phyloP scores from a whole-genome alignment of 2,888 invertebrate genomes.

The Caenorhabditis becei region DNA sequence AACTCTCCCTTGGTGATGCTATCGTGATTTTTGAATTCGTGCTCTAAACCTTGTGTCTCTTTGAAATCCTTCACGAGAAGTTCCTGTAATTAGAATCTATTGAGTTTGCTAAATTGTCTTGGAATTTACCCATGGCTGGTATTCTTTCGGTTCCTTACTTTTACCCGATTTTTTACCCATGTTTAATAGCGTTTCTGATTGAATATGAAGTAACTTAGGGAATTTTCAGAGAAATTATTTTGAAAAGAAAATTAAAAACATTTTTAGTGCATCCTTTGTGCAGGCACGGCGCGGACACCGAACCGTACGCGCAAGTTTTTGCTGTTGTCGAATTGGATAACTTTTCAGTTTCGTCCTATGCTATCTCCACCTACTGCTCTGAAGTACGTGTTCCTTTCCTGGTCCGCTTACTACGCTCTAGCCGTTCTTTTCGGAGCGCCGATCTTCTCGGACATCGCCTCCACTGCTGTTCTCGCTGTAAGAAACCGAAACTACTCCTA shows the following conservation, averaged over 20 bases:
- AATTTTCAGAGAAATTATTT: too few relatives aligned
- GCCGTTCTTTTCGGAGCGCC: slow-evolving; percentile 73
- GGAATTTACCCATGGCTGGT: slow-evolving; percentile 7
- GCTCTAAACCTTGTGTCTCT: not conserved
- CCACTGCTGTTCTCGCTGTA: slow-evolving; percentile 55
- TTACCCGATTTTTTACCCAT: too few relatives aligned
- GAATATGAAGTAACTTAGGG: too few relatives aligned
- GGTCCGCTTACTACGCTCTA: slow-evolving; percentile 52
- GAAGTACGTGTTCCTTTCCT: slow-evolving; percentile 46
- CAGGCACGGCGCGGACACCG: slow-evolving; percentile 18
- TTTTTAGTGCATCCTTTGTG: too few relatives aligned
- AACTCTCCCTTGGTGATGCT: slow-evolving; percentile 7
- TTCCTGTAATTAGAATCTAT: slow-evolving; percentile 9
- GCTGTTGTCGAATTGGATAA: slow-evolving; percentile 7
- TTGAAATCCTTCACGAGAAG: slow-evolving; percentile 12
- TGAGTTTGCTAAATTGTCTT: too few relatives aligned
- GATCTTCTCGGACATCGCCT: slow-evolving; percentile 53
- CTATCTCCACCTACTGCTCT: slow-evolving; percentile 1
- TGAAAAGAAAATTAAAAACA: too few relatives aligned
- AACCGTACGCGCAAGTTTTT: slow-evolving; percentile 20
- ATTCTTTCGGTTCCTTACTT: not conserved
- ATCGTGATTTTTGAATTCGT: not conserved
- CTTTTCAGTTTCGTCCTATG: slow-evolving; percentile 18
- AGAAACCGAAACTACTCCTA: slow-evolving; percentile 9
- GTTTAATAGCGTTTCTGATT: too few relatives aligned